Evolutionary conservation across 1,140 invertebrate species (phyloP).

Genomic region (Cydia strobilella): DNA sequence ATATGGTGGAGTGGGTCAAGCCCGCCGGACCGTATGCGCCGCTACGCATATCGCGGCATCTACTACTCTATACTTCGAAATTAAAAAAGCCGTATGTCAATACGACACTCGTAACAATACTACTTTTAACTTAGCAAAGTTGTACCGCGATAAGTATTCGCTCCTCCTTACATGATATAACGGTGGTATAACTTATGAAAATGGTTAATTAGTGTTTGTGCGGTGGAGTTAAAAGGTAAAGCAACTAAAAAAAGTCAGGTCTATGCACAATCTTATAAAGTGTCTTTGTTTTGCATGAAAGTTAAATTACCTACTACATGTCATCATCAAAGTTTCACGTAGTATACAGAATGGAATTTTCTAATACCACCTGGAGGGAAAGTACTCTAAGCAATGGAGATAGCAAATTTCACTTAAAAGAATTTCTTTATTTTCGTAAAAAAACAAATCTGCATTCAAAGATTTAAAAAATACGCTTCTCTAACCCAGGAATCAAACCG

Average conservation of each 20-base stretch:
- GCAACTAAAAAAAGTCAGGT: neutral
- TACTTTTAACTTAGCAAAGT: neutral
- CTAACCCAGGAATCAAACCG: too few species aligned
- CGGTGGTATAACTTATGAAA: constrained; percentile 19
- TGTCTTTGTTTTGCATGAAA: too few species aligned
- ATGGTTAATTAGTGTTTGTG: constrained; percentile 7
- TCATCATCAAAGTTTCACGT: too few species aligned
- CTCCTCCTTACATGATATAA: constrained; percentile 23
- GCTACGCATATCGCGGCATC: constrained; percentile 1
- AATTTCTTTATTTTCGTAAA: too few species aligned
- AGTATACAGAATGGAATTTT: too few species aligned
- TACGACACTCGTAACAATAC: neutral
- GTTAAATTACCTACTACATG: too few species aligned
- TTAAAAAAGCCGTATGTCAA: neutral
- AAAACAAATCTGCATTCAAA: too few species aligned
- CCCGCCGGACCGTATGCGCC: constrained; percentile 27
- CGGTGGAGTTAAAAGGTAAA: neutral
- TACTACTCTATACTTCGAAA: neutral
- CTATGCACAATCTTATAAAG: too few species aligned
- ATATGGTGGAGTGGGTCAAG: constrained; percentile 57
- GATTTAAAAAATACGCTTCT: too few species aligned
- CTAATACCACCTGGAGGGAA: too few species aligned
- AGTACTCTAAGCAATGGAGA: too few species aligned
- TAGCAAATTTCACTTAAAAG: too few species aligned
- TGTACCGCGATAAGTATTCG: neutral